These are phyloP conservation scores for Micromys minutus DNA, from an alignment of 2,113 vertebrate species.

Conservation along the genomic window DNA sequence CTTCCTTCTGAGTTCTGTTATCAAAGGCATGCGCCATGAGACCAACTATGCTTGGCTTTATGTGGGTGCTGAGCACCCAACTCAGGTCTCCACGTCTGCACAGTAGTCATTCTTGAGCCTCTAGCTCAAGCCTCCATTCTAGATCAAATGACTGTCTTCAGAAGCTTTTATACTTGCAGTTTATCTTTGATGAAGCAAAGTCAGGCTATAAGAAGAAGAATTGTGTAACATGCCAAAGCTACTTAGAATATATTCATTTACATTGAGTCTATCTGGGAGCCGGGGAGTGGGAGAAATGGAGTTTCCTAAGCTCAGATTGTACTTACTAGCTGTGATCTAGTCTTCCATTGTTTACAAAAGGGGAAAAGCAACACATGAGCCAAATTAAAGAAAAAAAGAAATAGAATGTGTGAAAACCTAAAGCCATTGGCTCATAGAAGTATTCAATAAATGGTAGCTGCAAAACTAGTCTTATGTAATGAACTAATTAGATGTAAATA, in stretches of 20 bases:
- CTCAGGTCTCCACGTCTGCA: neutral
- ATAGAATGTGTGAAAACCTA: neutral
- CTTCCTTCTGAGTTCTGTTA: neutral
- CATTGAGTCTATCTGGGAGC: conserved; percentile 11
- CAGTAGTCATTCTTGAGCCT: neutral
- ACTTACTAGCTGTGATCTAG: neutral
- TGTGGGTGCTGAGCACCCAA: neutral
- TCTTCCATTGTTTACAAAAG: conserved; percentile 32
- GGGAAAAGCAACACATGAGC: neutral
- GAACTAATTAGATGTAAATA: conserved; percentile 38
- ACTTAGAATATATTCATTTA: conserved; percentile 52
- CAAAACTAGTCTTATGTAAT: conserved; percentile 52
- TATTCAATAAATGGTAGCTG: neutral
- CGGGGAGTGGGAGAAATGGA: neutral
- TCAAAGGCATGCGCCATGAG: neutral
- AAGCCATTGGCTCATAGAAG: neutral
- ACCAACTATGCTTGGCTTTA: neutral
- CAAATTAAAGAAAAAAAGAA: conserved; percentile 20
- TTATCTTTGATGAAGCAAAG: conserved; percentile 50
- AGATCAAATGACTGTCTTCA: neutral
- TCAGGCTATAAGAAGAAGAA: conserved; percentile 11
- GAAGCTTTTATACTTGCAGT: conserved; percentile 38
- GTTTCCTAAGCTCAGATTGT: conserved; percentile 30
- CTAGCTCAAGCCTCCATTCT: neutral
- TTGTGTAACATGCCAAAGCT: neutral